Conservation (phyloP, 2,113 vertebrate species). For the Morphnarchus princeps region DNA sequence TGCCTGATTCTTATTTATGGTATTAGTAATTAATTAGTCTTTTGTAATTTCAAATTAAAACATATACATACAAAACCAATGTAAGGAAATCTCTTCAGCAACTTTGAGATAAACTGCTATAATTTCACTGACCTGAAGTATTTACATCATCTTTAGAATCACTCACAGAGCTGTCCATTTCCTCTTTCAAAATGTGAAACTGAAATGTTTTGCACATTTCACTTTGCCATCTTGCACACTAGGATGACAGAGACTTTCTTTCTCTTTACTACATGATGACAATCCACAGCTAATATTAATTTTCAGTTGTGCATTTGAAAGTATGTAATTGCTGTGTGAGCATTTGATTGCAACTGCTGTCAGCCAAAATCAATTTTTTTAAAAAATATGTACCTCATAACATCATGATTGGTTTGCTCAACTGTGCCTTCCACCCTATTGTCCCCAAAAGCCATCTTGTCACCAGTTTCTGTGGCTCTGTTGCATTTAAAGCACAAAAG, state of each 20-base stretch:
- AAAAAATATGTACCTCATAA: neutral
- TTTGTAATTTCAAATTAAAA: neutral
- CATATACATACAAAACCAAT: neutral
- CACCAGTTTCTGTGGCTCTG: neutral
- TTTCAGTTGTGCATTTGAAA: neutral
- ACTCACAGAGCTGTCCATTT: neutral
- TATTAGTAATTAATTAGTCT: neutral
- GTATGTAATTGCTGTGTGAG: neutral
- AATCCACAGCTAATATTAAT: neutral
- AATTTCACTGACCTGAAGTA: neutral
- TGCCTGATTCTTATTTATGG: neutral
- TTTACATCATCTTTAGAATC: neutral
- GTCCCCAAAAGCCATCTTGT: neutral
- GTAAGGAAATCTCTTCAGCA: neutral
- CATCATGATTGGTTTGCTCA: neutral
- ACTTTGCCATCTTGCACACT: neutral
- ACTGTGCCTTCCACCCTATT: accelerated
- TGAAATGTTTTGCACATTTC: neutral
- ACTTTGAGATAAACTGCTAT: neutral
- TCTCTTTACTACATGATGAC: neutral
- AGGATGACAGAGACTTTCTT: neutral
- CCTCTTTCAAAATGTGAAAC: neutral
- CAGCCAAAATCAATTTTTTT: neutral
- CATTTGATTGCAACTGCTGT: neutral
- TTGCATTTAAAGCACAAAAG: neutral